Evolutionary conservation across 2,797 vertebrate species (phyloP), one percentile per base, ranked within the genome.

Genomic region (Bovichtus diacanthus): DNA sequence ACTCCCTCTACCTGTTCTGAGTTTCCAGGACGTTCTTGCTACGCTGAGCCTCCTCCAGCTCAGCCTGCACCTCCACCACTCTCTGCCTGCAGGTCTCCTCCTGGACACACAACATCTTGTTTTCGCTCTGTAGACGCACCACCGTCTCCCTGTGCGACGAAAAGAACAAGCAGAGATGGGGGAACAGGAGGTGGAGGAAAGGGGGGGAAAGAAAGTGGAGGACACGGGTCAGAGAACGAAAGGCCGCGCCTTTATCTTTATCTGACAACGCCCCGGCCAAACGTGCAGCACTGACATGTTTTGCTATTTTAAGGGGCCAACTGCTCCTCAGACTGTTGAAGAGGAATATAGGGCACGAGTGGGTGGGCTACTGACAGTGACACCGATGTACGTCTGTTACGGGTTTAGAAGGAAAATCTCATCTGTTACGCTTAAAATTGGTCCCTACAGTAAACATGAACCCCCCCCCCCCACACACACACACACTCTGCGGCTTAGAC

Each of bases 21-120:
- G 95, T 95, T 89, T 98, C 96, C 61, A 97, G 92, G 39, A 87
- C 65, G 64, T 97, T 96, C 79, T 94, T 94, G 54, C 92, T 89
- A 15, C 97, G 95, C 84, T 96, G 97, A 5, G 95, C 94, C 61
- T 96, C 95, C 91, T 98, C 97, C 70, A 98, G 94, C 76, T 95
- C 93, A 2, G 80, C 90, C 91, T 96, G 95, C 60, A 94, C 90
- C 81, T 95, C 94, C 5, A 85, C 91, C 12, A 96, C 90, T 56
- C 91, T 95, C 84, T 95, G 95, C 11, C 93, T 91, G 93, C 94
- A 96, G 0, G 85, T 91, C 29, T 95, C 93, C 90, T 98, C 97
- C 90, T 97, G 96, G 70, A 92, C 91, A 21, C 96, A 96, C 74
- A 98, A 64, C 92, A 95, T 95, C 94, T 95, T 97, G 90, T 98